Evolutionary conservation across 2,888 invertebrate species (phyloP), one percentile per base, ranked within the genome.

Genomic region (Hemistola chrysoprasaria): DNA sequence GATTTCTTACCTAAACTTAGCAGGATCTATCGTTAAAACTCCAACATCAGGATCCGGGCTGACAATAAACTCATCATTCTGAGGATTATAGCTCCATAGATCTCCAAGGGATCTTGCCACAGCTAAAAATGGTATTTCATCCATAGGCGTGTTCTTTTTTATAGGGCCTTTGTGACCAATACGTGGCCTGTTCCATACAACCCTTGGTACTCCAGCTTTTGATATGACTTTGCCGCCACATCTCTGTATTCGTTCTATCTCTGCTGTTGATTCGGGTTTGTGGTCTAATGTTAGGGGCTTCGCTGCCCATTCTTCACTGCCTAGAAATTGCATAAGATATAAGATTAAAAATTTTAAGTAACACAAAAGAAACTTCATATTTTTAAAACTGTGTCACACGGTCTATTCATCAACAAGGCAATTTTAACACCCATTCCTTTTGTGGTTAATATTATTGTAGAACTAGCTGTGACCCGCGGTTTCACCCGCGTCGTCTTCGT

Each of bases 81-180:
- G 93, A 1, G 95, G 95, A 84, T 98, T 98, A 77, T 97, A 98
- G 64, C 98, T 98, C 99, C 99, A 99, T 8, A 99, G 90, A 79
- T 99, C 99, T 30, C 98, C 99, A 29, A 99, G 86, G 22, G 98
- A 97, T 61, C 99, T 91, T 1, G 99, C 98, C 7, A 99, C 98
- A 1, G 99, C 98, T 53, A 99, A 86, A 71, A 98, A 98, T 0
- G 98, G 98, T 63, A 98, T 97, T 78, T 96, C 96, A 77, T 98
- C 97, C 65, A 96, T 96, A 0, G 94, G 94, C 0, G 98, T 98
- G 29, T 95, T 96, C 53, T 97, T 92, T 33, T 96, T 91, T 6
- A 98, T 95, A 0, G 98, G 98, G 0, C 98, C 98, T 56, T 90
- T 90, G 62, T 87, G 88, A 6, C 96, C 96, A 23, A 94, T 90